Percentiles rank a stretch among this genome's conserved stretches.
Conservation (phyloP, 2,113 vertebrate species). For the Asarcornis scutulata region DNA sequence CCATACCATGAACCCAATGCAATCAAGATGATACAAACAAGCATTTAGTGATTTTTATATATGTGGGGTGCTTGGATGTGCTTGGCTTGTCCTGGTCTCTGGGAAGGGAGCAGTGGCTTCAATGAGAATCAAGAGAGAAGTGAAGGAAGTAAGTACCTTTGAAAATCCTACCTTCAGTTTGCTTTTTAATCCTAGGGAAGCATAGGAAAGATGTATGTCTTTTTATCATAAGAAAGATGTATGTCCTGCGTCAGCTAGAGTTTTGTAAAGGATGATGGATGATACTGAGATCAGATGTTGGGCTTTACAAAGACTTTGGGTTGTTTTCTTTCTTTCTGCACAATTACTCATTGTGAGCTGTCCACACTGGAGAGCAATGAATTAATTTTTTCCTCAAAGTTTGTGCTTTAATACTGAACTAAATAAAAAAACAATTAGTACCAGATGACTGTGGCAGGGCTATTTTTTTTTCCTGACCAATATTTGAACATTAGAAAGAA, state of each 20-base stretch:
- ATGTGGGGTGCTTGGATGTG: neutral
- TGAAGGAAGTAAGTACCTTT: neutral
- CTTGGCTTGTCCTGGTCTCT: neutral
- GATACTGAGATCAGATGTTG: neutral
- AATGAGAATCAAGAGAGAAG: neutral
- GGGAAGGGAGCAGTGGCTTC: neutral
- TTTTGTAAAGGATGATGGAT: neutral
- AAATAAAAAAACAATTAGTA: conserved; percentile 51
- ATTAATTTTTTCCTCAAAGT: conserved; percentile 44
- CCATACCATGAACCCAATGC: neutral
- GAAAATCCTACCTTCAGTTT: neutral
- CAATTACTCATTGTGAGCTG: neutral
- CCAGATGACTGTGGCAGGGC: conserved; percentile 31
- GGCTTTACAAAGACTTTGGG: neutral
- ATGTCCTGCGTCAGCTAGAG: neutral
- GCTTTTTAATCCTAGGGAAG: neutral
- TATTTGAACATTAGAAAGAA: conserved; percentile 58
- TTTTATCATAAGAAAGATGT: neutral
- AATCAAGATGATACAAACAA: neutral
- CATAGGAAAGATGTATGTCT: neutral
- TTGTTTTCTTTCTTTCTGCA: conserved; percentile 6
- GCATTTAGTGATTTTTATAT: neutral
- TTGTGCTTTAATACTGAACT: conserved; percentile 46
- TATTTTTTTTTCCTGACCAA: neutral
- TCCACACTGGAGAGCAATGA: neutral